Conservation (phyloP, 2,888 invertebrate species). For the Oxystoma pomonae region DNA sequence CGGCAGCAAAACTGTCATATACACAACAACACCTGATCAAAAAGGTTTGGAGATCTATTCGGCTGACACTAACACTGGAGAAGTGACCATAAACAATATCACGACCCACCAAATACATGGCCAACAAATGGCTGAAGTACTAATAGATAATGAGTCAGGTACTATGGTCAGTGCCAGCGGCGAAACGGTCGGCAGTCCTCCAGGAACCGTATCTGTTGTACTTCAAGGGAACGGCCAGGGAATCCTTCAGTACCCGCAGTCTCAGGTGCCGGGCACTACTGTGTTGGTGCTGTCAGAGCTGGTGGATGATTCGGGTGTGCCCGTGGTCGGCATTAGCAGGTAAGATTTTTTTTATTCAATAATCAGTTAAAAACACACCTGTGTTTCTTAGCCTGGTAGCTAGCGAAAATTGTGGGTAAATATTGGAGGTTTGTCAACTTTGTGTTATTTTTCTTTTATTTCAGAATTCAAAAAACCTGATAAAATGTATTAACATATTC, state of each 20-base stretch:
- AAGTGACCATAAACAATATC: constrained; percentile 47
- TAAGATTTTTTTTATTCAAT: constrained; percentile 10
- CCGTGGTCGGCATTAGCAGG: constrained; percentile 52
- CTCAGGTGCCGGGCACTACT: constrained; percentile 55
- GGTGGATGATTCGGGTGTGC: constrained; percentile 65
- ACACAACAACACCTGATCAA: constrained; percentile 73
- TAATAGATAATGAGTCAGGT: constrained; percentile 53
- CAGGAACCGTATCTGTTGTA: constrained; percentile 48
- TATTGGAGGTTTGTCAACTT: no score
- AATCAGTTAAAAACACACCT: no score
- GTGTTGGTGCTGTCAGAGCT: constrained; percentile 69
- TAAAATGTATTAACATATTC: no score
- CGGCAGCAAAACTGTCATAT: constrained; percentile 80
- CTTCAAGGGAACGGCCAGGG: constrained; percentile 53
- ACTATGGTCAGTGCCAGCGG: constrained; percentile 51
- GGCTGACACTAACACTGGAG: constrained; percentile 51
- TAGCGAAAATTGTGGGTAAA: background rate
- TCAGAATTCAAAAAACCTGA: no score
- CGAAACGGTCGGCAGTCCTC: constrained; percentile 47
- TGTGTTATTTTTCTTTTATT: no score
- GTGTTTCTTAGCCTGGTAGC: background rate
- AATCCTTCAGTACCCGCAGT: constrained; percentile 51
- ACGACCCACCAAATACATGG: constrained; percentile 48
- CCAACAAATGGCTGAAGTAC: constrained; percentile 52
- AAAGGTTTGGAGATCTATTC: constrained; percentile 77